phyloP scores from a whole-genome alignment of 2,113 vertebrate genomes.

The Marmota monax region DNA sequence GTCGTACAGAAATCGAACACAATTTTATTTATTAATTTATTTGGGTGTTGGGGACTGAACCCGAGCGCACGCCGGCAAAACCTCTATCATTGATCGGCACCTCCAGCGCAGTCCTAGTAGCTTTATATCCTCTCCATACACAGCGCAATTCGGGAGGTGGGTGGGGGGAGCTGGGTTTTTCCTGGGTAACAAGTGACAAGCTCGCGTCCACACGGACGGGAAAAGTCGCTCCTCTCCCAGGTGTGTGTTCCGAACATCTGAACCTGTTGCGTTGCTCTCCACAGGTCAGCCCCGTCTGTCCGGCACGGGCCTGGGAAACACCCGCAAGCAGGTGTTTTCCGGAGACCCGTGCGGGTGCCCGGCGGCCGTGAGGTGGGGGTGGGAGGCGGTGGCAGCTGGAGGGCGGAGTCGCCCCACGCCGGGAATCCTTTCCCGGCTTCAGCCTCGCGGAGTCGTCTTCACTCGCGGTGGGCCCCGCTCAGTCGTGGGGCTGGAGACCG shows the following conservation, averaged over 20 bases:
- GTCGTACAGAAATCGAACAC: background rate
- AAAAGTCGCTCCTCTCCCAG: background rate
- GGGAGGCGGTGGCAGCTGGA: background rate
- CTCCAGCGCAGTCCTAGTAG: too few species aligned
- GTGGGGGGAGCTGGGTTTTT: background rate
- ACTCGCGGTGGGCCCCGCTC: background rate
- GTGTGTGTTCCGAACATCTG: conserved; percentile 14
- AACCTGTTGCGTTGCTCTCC: background rate
- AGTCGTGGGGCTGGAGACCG: background rate
- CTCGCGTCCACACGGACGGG: background rate
- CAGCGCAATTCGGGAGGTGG: background rate
- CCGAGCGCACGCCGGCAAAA: background rate
- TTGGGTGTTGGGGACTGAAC: background rate
- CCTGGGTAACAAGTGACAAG: background rate
- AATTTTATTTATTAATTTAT: background rate
- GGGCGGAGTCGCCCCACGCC: background rate
- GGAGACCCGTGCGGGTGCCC: too few species aligned
- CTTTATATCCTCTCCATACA: background rate
- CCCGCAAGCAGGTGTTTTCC: background rate
- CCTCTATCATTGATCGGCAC: background rate
- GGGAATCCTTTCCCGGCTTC: background rate
- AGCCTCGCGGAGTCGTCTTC: background rate
- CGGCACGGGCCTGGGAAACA: background rate
- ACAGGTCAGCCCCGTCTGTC: background rate
- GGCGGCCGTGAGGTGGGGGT: background rate